These are phyloP conservation scores for Raphicerus campestris DNA, from an alignment of 2,113 vertebrate species.

Conservation along the genomic window DNA sequence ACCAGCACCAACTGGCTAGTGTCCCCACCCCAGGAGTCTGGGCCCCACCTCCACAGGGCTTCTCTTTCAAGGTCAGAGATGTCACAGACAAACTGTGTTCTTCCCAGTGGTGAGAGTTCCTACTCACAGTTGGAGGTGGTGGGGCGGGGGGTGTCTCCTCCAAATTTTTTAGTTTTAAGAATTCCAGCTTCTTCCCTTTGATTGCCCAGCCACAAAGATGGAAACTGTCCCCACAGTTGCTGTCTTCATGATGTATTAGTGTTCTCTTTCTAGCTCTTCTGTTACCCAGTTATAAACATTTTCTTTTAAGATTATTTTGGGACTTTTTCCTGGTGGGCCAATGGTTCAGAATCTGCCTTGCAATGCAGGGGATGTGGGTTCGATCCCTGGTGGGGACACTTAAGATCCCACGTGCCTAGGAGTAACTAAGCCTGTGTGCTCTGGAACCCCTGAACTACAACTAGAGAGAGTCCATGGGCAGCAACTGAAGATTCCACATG, in stretches of 20 bases:
- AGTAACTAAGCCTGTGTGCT: not conserved
- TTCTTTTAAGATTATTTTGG: not conserved
- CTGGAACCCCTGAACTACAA: not conserved
- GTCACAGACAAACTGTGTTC: not conserved
- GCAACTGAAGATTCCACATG: not conserved
- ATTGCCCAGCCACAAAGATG: not conserved
- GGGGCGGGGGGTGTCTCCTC: too few relatives aligned
- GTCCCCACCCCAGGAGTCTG: not conserved
- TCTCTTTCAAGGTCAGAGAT: not conserved
- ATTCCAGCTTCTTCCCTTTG: not conserved
- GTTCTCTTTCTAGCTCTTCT: not conserved
- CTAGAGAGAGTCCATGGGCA: not conserved
- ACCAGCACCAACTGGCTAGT: not conserved
- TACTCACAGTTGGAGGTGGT: not conserved
- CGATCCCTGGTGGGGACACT: not conserved
- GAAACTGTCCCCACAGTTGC: not conserved
- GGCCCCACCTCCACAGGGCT: not conserved
- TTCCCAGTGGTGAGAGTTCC: not conserved
- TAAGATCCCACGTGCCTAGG: not conserved
- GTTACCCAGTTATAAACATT: not conserved
- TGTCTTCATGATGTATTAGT: not conserved
- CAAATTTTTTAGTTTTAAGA: not conserved
- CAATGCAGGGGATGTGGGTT: not conserved
- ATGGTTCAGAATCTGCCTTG: not conserved
- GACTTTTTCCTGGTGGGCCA: not conserved